Percentiles rank a stretch among this genome's conserved stretches.
Conservation (phyloP, 2,113 vertebrate genomes). For the Cricetomys ansorgei region DNA sequence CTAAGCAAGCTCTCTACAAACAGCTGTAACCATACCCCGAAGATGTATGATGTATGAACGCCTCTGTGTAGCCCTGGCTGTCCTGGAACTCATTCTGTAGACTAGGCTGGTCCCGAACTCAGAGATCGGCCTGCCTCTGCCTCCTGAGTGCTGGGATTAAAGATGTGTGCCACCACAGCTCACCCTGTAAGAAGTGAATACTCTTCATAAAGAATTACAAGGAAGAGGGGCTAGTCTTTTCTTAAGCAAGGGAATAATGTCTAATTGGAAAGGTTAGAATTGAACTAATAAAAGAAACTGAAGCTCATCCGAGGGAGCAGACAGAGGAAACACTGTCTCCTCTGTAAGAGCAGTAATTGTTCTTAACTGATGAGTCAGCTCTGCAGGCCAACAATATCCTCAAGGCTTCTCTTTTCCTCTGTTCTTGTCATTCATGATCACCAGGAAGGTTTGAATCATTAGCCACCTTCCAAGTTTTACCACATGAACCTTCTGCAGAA, state of each 20-base stretch:
- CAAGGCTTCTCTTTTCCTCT: background rate
- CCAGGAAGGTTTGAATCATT: background rate
- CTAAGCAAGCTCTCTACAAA: background rate
- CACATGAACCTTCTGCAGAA: background rate
- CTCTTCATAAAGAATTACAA: conserved; percentile 56
- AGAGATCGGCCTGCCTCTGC: background rate
- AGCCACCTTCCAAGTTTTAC: background rate
- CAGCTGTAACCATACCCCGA: background rate
- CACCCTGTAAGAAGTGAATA: too few relatives aligned
- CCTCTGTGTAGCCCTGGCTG: background rate
- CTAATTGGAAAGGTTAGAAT: background rate
- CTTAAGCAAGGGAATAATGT: background rate
- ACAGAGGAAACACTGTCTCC: background rate
- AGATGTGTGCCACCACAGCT: background rate
- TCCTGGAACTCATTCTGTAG: background rate
- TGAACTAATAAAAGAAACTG: background rate
- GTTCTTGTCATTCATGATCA: background rate
- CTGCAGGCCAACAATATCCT: background rate
- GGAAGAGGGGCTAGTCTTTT: background rate
- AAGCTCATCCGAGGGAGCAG: background rate
- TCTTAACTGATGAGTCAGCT: background rate
- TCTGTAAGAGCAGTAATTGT: background rate
- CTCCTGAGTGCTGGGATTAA: background rate
- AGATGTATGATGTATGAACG: background rate
- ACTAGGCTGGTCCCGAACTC: background rate